phyloP scores from a whole-genome alignment of 23 tunicate genomes.

The Clavelina lepadiformis region DNA sequence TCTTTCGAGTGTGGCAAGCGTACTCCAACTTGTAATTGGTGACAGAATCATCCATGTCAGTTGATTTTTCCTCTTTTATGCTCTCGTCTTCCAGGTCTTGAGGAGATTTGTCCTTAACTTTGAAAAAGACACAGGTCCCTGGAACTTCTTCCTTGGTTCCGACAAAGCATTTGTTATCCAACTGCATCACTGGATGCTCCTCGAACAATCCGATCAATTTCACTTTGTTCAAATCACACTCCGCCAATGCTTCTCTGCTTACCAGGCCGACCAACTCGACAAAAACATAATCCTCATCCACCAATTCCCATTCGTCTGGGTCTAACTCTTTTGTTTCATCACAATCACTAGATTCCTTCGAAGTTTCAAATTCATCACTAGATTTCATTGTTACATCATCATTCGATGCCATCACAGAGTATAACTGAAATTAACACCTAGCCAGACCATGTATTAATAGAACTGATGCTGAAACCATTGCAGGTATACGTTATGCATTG shows the following conservation, averaged over 20 bases:
- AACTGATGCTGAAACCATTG: too few species aligned
- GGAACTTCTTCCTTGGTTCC: conserved; percentile 58
- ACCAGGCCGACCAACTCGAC: conserved; percentile 57
- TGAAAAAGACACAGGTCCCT: conserved; percentile 72
- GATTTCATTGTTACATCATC: too few species aligned
- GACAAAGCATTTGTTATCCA: conserved; percentile 47
- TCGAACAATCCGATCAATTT: conserved; percentile 66
- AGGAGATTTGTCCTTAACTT: neutral
- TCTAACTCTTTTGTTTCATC: conserved; percentile 1
- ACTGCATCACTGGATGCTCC: conserved; percentile 56
- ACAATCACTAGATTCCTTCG: neutral
- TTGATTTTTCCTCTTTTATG: neutral
- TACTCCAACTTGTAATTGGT: neutral
- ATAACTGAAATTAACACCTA: too few species aligned
- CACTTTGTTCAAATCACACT: conserved; percentile 25
- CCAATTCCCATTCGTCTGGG: conserved; percentile 75
- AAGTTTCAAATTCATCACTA: too few species aligned
- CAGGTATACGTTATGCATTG: too few species aligned
- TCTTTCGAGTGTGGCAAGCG: conserved; percentile 21
- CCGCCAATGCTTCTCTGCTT: conserved; percentile 16
- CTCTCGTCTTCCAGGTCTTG: neutral
- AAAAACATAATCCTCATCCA: conserved; percentile 60
- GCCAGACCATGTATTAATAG: too few species aligned
- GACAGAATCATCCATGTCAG: conserved; percentile 7
- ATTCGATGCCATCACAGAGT: too few species aligned